Base-by-base conservation (phyloP, 1,140 invertebrate genomes). In the Pantala flavescens region DNA sequence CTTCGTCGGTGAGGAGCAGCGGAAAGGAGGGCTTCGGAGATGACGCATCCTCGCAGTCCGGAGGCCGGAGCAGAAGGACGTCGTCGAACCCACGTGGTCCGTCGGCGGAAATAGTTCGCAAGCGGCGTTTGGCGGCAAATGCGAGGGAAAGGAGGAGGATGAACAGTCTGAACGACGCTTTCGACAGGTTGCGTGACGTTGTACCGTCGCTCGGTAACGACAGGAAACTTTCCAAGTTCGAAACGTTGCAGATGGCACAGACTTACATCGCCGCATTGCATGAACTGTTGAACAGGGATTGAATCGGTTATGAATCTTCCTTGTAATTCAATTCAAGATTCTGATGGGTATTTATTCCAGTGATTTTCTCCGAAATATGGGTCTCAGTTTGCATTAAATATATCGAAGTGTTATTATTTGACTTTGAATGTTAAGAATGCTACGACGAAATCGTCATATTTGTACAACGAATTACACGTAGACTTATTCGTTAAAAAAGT, bases 201-300 rank as follows among this genome's bases (percentile, higher is more conserved):
- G 89, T 95, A 21, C 93, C 93, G 0, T 88, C 87, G 73, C 83
- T 91, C 19, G 90, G 90, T 1, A 88, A 89, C 28, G 91, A 94
- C 78, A 88, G 91, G 77, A 92, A 93, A 80, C 83, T 95, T 5
- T 93, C 91, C 77, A 95, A 95, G 82, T 94, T 91, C 80, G 93
- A 95, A 81, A 94, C 93, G 0, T 82, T 95, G 14, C 92, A 94
- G 84, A 93, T 95, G 92, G 93, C 93, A 0, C 93, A 94, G 79
- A 92, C 88, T 16, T 95, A 95, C 80, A 95, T 95, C 71, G 81
- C 86, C 0, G 91, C 91, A 0, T 81, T 94, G 12, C 86, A 88
- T 77, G 90, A 92, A 76, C 81, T 91, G 2, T 79, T 89, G 16
- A 77, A 77, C 63, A 77, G 77, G 77, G 78, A 79, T 73, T 77